These are phyloP conservation scores for Galbula dea DNA, from an alignment of 2,113 vertebrate genomes.

Conservation along the genomic window DNA sequence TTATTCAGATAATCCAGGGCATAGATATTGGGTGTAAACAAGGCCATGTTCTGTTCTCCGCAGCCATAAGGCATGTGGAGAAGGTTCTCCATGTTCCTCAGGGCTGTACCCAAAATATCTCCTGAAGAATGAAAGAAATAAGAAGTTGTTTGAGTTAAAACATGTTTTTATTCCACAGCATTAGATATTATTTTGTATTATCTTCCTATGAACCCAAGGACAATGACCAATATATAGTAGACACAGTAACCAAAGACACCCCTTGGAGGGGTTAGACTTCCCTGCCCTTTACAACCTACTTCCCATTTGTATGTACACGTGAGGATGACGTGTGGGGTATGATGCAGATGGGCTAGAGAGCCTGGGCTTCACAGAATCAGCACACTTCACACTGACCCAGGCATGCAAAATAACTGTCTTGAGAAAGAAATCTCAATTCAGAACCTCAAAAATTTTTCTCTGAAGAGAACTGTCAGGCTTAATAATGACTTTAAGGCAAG, in stretches of 20 bases:
- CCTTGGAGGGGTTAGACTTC: neutral
- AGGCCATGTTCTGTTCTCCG: constrained; percentile 85
- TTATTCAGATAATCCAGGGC: constrained; percentile 80
- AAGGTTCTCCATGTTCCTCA: constrained; percentile 79
- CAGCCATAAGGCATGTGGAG: constrained; percentile 80
- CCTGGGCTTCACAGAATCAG: neutral
- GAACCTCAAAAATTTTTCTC: neutral
- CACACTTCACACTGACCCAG: neutral
- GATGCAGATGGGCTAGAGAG: neutral
- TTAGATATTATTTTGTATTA: neutral
- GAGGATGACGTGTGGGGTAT: neutral
- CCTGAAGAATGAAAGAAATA: constrained; percentile 63
- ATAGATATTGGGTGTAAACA: constrained; percentile 82
- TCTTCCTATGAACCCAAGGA: neutral
- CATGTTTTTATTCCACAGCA: neutral
- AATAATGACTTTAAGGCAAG: neutral
- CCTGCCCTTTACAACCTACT: neutral
- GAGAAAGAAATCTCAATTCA: neutral
- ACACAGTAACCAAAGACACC: neutral
- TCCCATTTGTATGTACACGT: rapidly evolving
- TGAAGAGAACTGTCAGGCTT: neutral
- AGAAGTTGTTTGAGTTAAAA: neutral
- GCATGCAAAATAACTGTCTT: neutral
- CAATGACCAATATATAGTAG: neutral
- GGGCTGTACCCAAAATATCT: constrained; percentile 81